Conservation (phyloP, 2,888 invertebrate species). For the Oxystoma pomonae region DNA sequence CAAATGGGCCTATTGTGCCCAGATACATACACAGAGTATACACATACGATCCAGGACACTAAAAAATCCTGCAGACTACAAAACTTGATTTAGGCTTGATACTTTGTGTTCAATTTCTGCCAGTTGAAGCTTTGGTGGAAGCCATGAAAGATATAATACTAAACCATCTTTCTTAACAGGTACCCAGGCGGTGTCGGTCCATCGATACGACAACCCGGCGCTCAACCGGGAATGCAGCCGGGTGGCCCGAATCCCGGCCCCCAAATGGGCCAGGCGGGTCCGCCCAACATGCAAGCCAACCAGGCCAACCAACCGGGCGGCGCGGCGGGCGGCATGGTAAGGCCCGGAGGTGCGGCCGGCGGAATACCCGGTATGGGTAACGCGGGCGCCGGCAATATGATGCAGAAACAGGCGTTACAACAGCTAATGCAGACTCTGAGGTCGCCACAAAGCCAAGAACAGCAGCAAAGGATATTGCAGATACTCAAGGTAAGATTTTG, state of each 20-base stretch:
- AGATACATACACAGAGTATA: too few relatives aligned
- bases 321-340: slow-evolving; percentile 36
- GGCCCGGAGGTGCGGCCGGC: slow-evolving; percentile 37
- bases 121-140: too few relatives aligned
- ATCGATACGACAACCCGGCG: slow-evolving; percentile 19
- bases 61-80: too few relatives aligned
- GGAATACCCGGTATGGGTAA: slow-evolving; percentile 24
- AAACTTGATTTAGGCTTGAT: too few relatives aligned
- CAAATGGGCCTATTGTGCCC: too few relatives aligned
- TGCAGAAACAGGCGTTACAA: slow-evolving; percentile 67
- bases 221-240: slow-evolving; percentile 38
- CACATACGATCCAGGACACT: too few relatives aligned
- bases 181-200: slow-evolving; percentile 20
- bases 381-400: slow-evolving; percentile 22
- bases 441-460: slow-evolving; percentile 86
- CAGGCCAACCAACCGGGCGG: slow-evolving; percentile 21
- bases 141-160: too few relatives aligned
- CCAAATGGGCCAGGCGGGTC: slow-evolving; percentile 16
- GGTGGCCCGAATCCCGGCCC: slow-evolving; percentile 4
- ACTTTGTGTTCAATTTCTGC: too few relatives aligned
- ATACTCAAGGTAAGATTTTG: slow-evolving; percentile 62
- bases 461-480: slow-evolving; percentile 83
- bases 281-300: slow-evolving; percentile 24
- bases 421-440: slow-evolving; percentile 87
- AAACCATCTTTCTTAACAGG: too few relatives aligned